phyloP scores from a whole-genome alignment of 2,888 invertebrate genomes.

The Ptychoptera contaminata region DNA sequence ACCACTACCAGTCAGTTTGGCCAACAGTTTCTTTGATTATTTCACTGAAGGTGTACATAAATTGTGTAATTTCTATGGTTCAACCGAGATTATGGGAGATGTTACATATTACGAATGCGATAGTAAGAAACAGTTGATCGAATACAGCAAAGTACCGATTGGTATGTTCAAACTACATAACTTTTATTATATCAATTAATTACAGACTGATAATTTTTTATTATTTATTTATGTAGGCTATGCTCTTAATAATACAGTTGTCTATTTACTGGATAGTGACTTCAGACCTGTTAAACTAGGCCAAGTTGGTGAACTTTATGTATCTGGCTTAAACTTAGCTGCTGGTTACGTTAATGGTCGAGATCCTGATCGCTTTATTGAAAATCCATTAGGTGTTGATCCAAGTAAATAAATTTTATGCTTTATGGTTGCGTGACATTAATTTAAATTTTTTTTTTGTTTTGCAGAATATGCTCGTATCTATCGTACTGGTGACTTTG shows the following conservation, averaged over 20 bases:
- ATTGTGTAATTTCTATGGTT: slow-evolving; percentile 79
- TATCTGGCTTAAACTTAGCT: slow-evolving; percentile 65
- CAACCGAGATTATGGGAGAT: slow-evolving; percentile 85
- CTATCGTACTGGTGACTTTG: slow-evolving; percentile 77
- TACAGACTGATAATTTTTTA: neutral
- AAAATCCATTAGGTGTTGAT: slow-evolving; percentile 55
- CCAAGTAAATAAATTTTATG: slow-evolving; percentile 31
- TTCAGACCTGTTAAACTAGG: slow-evolving; percentile 54
- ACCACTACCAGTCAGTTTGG: slow-evolving; percentile 51
- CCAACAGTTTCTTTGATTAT: slow-evolving; percentile 57
- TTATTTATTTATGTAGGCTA: slow-evolving; percentile 35
- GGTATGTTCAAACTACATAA: slow-evolving; percentile 36
- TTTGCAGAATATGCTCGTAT: slow-evolving; percentile 50
- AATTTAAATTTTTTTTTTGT: slow-evolving; percentile 4
- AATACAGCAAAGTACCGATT: slow-evolving; percentile 60
- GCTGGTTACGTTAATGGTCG: slow-evolving; percentile 63
- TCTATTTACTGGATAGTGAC: slow-evolving; percentile 64
- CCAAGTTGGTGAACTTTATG: slow-evolving; percentile 67
- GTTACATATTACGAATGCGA: slow-evolving; percentile 63
- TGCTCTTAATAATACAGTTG: slow-evolving; percentile 62
- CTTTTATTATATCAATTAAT: slow-evolving; percentile 1
- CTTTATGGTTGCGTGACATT: neutral
- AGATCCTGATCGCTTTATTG: slow-evolving; percentile 56
- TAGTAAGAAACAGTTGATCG: slow-evolving; percentile 40
- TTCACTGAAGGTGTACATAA: slow-evolving; percentile 48